These are phyloP conservation scores for Phoenoteleia sp. DNA, from an alignment of 2,888 invertebrate genomes.

Conservation along the genomic window DNA sequence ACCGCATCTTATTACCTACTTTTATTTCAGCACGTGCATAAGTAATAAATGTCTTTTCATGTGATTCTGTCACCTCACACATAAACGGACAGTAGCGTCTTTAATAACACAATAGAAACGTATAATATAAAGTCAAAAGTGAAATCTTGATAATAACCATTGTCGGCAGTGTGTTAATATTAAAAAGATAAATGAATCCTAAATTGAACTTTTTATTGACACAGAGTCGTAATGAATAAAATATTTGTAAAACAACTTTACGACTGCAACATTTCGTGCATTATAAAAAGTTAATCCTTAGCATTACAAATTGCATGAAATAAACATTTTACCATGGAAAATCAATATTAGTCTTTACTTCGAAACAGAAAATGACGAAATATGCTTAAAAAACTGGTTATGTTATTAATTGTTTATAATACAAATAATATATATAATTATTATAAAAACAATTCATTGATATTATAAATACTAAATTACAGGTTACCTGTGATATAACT, in stretches of 20 bases:
- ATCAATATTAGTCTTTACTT: too few relatives aligned
- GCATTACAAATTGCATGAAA: too few relatives aligned
- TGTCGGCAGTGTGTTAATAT: constrained; percentile 31
- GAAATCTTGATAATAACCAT: constrained; percentile 43
- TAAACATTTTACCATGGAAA: too few relatives aligned
- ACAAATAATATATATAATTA: too few relatives aligned
- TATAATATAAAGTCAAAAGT: constrained; percentile 33
- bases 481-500: too few relatives aligned
- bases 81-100: constrained; percentile 67
- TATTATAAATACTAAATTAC: too few relatives aligned
- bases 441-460: too few relatives aligned
- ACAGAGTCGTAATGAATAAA: background rate
- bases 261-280: too few relatives aligned
- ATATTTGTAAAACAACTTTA: constrained; percentile 12
- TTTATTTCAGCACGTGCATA: constrained; percentile 77
- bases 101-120: background rate
- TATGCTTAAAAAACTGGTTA: too few relatives aligned
- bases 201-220: constrained; percentile 44
- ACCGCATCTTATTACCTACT: constrained; percentile 53
- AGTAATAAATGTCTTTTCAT: constrained; percentile 81
- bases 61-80: constrained; percentile 61
- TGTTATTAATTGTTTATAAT: too few relatives aligned
- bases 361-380: too few relatives aligned
- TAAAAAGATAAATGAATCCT: constrained; percentile 16
- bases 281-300: constrained; percentile 13